phyloP scores from a whole-genome alignment of 2,888 invertebrate species.

The Calephelis perditalis region DNA sequence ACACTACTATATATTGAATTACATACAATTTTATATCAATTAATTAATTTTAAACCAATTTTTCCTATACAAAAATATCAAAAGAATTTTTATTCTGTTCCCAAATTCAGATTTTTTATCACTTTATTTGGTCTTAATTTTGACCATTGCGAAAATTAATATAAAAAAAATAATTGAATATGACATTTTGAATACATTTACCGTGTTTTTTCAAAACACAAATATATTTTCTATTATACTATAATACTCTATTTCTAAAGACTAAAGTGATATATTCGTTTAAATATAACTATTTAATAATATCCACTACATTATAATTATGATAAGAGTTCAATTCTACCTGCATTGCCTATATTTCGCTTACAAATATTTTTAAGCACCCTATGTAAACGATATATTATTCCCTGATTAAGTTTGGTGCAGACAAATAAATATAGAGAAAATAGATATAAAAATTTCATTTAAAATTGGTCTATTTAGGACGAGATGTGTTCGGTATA shows the following conservation, averaged over 20 bases:
- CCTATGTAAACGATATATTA: slow-evolving; percentile 14
- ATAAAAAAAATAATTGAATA: background rate
- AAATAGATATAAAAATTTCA: slow-evolving; percentile 8
- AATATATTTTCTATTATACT: background rate
- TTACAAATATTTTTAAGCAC: slow-evolving; percentile 22
- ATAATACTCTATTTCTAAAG: background rate
- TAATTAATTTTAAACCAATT: too few species aligned
- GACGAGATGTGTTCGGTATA: slow-evolving; percentile 9
- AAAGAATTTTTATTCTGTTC: background rate
- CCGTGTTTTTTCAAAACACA: background rate
- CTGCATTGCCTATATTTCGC: slow-evolving; percentile 40
- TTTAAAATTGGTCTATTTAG: slow-evolving; percentile 19
- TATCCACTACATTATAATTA: slow-evolving; percentile 16
- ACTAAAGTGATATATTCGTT: slow-evolving; percentile 2
- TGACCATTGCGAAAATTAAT: background rate
- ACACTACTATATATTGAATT: too few species aligned
- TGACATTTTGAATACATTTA: background rate
- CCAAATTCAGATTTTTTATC: background rate
- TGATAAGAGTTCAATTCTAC: slow-evolving; percentile 43
- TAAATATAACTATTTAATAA: background rate
- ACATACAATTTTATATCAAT: too few species aligned
- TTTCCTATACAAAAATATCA: background rate
- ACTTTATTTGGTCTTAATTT: background rate
- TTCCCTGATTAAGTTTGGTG: slow-evolving; percentile 15
- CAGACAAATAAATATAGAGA: slow-evolving; percentile 10